phyloP scores from a whole-genome alignment of 2,888 invertebrate genomes.

The Lordiphosa andalusiaca region DNA sequence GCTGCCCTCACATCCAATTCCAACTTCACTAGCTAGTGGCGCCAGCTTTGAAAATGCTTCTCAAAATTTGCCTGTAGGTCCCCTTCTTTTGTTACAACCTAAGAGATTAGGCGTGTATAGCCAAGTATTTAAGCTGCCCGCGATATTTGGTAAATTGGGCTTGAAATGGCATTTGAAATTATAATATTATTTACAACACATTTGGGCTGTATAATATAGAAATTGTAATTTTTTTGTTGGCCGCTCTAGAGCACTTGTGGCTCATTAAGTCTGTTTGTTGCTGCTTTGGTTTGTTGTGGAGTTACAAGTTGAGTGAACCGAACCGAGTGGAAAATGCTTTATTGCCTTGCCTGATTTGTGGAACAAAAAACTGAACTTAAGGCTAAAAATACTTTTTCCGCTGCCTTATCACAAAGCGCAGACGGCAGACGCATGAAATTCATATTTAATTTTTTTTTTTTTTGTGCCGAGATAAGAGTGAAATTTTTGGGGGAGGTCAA shows the following conservation, averaged over 20 bases:
- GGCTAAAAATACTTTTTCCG: constrained; percentile 12
- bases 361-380: constrained; percentile 7
- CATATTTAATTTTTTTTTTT: constrained; percentile 5
- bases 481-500: constrained; percentile 5
- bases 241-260: constrained; percentile 1
- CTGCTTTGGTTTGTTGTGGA: constrained; percentile 21
- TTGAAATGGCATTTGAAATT: too few relatives aligned
- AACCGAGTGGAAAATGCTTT: constrained; percentile 13
- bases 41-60: too few relatives aligned
- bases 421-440: constrained; percentile 8
- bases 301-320: constrained; percentile 5
- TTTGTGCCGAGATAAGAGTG: constrained; percentile 4
- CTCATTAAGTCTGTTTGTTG: constrained; percentile 1
- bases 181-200: too few relatives aligned
- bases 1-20: too few relatives aligned
- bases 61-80: too few relatives aligned
- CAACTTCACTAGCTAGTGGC: too few relatives aligned
- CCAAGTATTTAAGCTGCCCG: too few relatives aligned
- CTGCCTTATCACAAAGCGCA: constrained; percentile 9
- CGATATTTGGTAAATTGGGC: too few relatives aligned
- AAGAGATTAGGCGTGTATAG: too few relatives aligned
- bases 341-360: constrained; percentile 2
- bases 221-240: background rate
- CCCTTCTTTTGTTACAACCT: too few relatives aligned
- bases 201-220: too few relatives aligned